Conservation (phyloP, 2,888 invertebrate genomes). For the Dysmachus trigonus region DNA sequence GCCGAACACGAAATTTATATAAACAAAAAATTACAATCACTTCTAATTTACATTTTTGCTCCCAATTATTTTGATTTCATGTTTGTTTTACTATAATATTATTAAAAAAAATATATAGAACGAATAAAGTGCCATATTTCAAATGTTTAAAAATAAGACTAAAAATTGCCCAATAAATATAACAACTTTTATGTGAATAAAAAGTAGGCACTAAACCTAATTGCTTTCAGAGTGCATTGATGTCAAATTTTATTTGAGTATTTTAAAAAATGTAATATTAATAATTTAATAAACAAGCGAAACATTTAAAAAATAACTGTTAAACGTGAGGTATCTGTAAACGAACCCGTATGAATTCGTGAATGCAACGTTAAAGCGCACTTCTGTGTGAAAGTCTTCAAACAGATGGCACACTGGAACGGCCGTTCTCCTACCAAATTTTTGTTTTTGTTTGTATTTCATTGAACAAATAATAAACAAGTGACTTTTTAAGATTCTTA, state of each 20-base stretch:
- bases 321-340: constrained; percentile 50
- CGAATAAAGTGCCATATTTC: not conserved
- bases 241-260: not conserved
- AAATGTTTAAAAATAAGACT: not conserved
- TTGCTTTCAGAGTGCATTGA: not conserved
- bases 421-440: constrained; percentile 67
- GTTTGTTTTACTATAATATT: not conserved
- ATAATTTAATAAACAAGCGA: constrained; percentile 10
- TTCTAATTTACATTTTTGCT: no score
- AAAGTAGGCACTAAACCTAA: not conserved
- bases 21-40: no score
- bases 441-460: constrained; percentile 39
- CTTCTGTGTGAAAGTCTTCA: constrained; percentile 72
- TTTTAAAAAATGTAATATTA: not conserved
- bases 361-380: constrained; percentile 72
- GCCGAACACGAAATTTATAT: no score
- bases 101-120: not conserved
- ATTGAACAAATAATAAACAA: constrained; percentile 12
- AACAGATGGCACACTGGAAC: constrained; percentile 72
- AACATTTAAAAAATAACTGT: constrained; percentile 22
- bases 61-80: no score
- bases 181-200: not conserved
- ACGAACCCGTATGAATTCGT: constrained; percentile 72
- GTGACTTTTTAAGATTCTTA: constrained; percentile 13
- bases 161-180: not conserved